Evolutionary conservation across 2,888 invertebrate species (phyloP).

Genomic region (Limenitis camilla): DNA sequence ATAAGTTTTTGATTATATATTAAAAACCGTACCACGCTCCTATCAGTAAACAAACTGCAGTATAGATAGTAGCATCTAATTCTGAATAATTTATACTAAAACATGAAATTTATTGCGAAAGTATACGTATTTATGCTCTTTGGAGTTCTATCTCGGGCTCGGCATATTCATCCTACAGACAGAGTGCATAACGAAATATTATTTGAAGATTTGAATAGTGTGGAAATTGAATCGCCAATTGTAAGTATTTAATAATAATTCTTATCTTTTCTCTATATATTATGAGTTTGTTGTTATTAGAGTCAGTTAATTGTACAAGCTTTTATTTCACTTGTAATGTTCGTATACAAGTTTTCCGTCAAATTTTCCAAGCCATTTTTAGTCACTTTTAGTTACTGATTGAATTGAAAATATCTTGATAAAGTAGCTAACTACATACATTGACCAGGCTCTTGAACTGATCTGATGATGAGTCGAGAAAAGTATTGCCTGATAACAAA

Average conservation of each 20-base stretch:
- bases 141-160: constrained; percentile 30
- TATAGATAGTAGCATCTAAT: constrained; percentile 13
- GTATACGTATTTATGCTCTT: constrained; percentile 19
- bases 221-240: constrained; percentile 4
- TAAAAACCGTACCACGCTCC: constrained; percentile 36
- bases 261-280: not conserved
- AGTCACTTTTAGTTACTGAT: too few relatives aligned
- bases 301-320: too few relatives aligned
- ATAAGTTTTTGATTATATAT: constrained; percentile 34
- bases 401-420: too few relatives aligned
- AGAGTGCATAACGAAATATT: constrained; percentile 9
- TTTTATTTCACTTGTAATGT: too few relatives aligned
- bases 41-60: constrained; percentile 31
- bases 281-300: not conserved
- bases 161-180: constrained; percentile 40
- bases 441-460: too few relatives aligned
- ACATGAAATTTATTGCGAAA: too few relatives aligned
- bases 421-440: too few relatives aligned
- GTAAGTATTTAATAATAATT: constrained; percentile 13
- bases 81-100: constrained; percentile 3
- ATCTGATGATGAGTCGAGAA: too few relatives aligned
- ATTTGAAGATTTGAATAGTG: constrained; percentile 12
- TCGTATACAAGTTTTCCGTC: too few relatives aligned
- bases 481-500: too few relatives aligned
- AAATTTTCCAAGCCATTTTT: too few relatives aligned